Evolutionary conservation across 2,888 invertebrate species (phyloP).

Genomic region (Ecdyonurus torrentis): DNA sequence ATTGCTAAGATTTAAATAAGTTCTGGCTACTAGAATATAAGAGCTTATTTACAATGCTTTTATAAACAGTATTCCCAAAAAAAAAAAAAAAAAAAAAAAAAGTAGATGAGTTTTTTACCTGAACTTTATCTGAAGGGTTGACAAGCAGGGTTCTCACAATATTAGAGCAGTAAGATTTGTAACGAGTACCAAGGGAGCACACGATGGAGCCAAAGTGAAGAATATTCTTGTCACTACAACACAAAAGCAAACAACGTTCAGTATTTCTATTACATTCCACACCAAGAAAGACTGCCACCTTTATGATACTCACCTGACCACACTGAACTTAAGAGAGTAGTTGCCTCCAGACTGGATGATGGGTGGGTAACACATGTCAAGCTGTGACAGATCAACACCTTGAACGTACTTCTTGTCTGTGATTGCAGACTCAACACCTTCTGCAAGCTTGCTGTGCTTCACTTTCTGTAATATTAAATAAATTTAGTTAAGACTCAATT

Average conservation of each 20-base stretch:
- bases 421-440: slow-evolving; percentile 84
- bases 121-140: slow-evolving; percentile 60
- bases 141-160: slow-evolving; percentile 91
- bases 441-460: slow-evolving; percentile 85
- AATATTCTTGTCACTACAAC: slow-evolving; percentile 73
- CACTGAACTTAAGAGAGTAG: slow-evolving; percentile 93
- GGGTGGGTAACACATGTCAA: slow-evolving; percentile 97
- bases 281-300: neutral
- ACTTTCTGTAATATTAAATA: slow-evolving; percentile 65
- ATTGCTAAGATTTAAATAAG: no score
- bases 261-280: neutral
- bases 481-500: no score
- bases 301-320: slow-evolving; percentile 33
- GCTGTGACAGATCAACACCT: slow-evolving; percentile 70
- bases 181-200: slow-evolving; percentile 85
- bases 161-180: slow-evolving; percentile 96
- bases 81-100: neutral
- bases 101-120: slow-evolving; percentile 23
- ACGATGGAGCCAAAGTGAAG: slow-evolving; percentile 93
- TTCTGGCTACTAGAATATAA: no score
- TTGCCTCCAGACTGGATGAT: slow-evolving; percentile 99
- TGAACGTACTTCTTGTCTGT: slow-evolving; percentile 92
- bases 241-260: no score
- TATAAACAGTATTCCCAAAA: neutral
- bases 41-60: no score